Percentiles rank a stretch among this genome's conserved stretches.
Evolutionary conservation across 1,140 invertebrate species (phyloP).

Genomic region (Diuraphis noxia): DNA sequence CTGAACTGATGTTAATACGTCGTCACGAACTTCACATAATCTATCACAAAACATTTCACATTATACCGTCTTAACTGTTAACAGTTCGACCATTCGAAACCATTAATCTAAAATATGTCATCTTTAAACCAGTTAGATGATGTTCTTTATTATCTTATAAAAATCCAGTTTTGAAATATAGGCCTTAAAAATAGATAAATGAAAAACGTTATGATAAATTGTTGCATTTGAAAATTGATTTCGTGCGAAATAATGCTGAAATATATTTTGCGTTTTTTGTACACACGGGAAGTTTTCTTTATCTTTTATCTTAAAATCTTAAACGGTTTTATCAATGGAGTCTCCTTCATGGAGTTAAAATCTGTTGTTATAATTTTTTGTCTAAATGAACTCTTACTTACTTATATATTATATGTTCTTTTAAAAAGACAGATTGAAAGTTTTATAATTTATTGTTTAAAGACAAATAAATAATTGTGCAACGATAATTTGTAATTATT

Average conservation of each 20-base stretch:
- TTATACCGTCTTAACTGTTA: not conserved
- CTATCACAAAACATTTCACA: not conserved
- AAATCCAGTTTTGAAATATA: not conserved
- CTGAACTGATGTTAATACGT: not conserved
- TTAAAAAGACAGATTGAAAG: too few species aligned
- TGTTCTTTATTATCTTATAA: not conserved
- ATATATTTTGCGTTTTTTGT: not conserved
- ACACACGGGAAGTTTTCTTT: not conserved
- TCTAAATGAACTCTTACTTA: too few species aligned
- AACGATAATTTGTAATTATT: not conserved
- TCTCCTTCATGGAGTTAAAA: too few species aligned
- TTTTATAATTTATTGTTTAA: not conserved
- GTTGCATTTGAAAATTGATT: not conserved
- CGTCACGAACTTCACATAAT: not conserved
- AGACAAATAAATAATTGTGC: not conserved
- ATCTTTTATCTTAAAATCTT: not conserved
- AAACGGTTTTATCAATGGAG: too few species aligned
- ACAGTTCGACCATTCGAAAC: not conserved
- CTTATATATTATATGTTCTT: too few species aligned
- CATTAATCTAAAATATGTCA: slow-evolving; percentile 1
- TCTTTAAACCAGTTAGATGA: not conserved
- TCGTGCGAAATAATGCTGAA: not conserved
- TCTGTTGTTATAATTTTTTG: too few species aligned
- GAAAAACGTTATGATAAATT: not conserved
- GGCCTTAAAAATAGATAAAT: not conserved